Evolutionary conservation across 2,888 invertebrate genomes (phyloP), one percentile per base, ranked within the genome.

Genomic region (Drosophila suboccidentalis): DNA sequence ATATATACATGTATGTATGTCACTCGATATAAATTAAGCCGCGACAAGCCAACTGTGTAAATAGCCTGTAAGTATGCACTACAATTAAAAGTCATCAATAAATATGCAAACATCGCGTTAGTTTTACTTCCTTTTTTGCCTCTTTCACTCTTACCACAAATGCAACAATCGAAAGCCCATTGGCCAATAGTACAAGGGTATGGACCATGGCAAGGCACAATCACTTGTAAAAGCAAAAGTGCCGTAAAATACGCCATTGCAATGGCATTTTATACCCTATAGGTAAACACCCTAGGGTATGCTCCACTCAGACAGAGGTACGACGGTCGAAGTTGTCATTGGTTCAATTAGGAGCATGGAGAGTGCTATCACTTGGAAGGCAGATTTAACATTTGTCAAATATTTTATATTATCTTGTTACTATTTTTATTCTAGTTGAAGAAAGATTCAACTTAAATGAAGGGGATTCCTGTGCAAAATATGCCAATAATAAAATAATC

Each of bases 31-130:
- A 51, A 65, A 34, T 46, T 72, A 61, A 71, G 72, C 15, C 53
- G 59, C 71, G 64, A 34, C 61, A 61, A 69, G 65, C 69, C 59
- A 81, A 78, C 65, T 75, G 72, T 82, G 87, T 87, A 87, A 87
- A 87, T 84, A 84, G 85, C 71, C 64, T 71, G 50, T 76, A 87
- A 89, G 82, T 89, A 75, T 73, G 78, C 84, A 75, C 75, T 69
- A 70, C 57, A 70, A 84, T 70, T 78, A 66, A 89, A 84, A 70
- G 41, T 82, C 71, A 87, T 76, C 80, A 89, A 84, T 82, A 87
- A 84, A 51, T 49, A 71, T 46, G 29, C 41, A 44, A 57, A 10
- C 55, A 41, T 41, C 15, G 58, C 29, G 38, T 34, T 67, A 32
- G 36, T 68, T 58, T 75, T 34, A 60, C 46, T 78, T 57, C 8